Percentiles rank a stretch among this genome's conserved stretches.
Evolutionary conservation across 2,797 vertebrate genomes (phyloP).

Genomic region (Morus bassanus): DNA sequence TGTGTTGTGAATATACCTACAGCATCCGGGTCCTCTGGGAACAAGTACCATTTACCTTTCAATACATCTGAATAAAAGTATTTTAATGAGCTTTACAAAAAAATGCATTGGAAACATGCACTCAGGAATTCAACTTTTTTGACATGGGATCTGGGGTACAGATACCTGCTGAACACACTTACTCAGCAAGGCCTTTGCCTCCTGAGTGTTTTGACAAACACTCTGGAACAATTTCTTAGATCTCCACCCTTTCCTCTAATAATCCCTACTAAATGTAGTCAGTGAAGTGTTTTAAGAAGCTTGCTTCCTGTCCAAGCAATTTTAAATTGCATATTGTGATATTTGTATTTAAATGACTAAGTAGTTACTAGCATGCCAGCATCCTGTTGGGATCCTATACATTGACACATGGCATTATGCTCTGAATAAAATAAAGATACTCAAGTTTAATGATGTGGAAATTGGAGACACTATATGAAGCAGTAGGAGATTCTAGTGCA

Average conservation of each 20-base stretch:
- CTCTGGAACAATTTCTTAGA: neutral
- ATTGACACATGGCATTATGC: neutral
- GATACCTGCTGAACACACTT: neutral
- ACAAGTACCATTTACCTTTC: neutral
- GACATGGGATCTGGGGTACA: neutral
- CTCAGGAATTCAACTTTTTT: neutral
- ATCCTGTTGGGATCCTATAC: neutral
- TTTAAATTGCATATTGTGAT: slow-evolving; percentile 21
- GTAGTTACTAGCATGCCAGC: neutral
- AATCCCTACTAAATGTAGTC: slow-evolving; percentile 1
- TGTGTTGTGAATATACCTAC: neutral
- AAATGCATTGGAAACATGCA: neutral
- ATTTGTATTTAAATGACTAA: neutral
- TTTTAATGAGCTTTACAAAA: neutral
- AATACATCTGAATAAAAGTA: neutral
- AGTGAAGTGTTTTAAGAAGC: slow-evolving; percentile 22
- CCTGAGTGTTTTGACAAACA: neutral
- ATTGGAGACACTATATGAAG: neutral
- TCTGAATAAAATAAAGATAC: neutral
- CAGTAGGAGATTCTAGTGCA: neutral
- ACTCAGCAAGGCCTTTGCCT: neutral
- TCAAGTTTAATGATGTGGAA: neutral
- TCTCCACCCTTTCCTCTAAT: slow-evolving; percentile 58
- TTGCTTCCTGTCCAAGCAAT: slow-evolving; percentile 28
- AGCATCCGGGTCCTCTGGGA: neutral